A percentile compares a stretch with the other conserved stretches of the same genome.
These are phyloP conservation scores for Penaeus japonicus DNA, from an alignment of 1,140 invertebrate species.

Conservation along the genomic window DNA sequence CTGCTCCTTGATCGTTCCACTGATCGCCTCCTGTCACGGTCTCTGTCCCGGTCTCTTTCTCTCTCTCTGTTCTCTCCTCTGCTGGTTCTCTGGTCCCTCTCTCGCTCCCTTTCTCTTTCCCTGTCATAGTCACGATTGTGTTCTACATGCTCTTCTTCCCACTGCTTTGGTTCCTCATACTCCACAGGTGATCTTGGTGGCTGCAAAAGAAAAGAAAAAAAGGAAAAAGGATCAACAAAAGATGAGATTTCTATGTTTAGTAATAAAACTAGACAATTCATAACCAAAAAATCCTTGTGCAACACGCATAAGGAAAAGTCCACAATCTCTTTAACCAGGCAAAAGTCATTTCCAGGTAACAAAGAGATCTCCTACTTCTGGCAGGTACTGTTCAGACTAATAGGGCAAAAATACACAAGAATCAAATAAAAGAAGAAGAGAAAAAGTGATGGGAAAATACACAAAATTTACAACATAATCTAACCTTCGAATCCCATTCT, in stretches of 20 bases:
- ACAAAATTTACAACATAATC: conserved; percentile 9
- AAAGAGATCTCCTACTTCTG: too few species aligned
- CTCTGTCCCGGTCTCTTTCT: conserved; percentile 31
- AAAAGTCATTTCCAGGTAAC: too few species aligned
- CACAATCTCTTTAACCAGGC: too few species aligned
- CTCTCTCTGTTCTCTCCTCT: conserved; percentile 19
- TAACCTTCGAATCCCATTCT: conserved; percentile 43
- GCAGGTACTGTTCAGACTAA: too few species aligned
- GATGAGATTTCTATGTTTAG: neutral
- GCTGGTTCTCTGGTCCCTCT: conserved; percentile 29
- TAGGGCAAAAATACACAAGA: too few species aligned
- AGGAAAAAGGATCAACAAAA: neutral
- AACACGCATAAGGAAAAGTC: too few species aligned
- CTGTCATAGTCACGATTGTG: conserved; percentile 28
- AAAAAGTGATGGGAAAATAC: neutral
- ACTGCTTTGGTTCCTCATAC: conserved; percentile 42
- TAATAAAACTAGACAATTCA: neutral
- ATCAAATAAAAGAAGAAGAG: neutral
- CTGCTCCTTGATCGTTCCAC: conserved; percentile 1
- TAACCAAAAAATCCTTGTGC: neutral
- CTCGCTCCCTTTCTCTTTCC: conserved; percentile 36
- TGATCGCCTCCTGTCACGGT: neutral
- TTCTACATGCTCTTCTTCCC: conserved; percentile 33
- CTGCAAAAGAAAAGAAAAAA: neutral
- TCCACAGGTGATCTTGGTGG: conserved; percentile 43